These are phyloP conservation scores for Cephus runcator DNA, from an alignment of 2,888 invertebrate genomes.

Conservation along the genomic window DNA sequence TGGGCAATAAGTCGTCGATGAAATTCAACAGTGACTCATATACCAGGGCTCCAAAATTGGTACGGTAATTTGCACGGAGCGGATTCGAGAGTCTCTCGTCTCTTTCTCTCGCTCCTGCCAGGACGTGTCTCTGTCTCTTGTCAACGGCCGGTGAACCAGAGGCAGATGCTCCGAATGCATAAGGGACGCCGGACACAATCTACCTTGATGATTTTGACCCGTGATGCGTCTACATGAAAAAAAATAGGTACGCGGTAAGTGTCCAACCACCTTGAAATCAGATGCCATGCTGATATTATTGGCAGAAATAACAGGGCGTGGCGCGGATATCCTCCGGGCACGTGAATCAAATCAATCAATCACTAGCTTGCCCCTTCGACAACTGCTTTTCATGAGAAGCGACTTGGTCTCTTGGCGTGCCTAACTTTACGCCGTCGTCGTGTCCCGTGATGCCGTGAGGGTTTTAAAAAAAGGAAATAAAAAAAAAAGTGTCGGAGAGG, in stretches of 20 bases:
- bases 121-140: not conserved
- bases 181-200: not conserved
- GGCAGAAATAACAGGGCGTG: not conserved
- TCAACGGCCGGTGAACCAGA: not conserved
- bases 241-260: not conserved
- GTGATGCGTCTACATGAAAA: not conserved
- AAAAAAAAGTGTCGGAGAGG: not conserved
- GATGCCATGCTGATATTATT: not conserved
- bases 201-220: not conserved
- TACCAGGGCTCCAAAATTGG: not conserved
- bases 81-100: not conserved
- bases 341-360: not conserved
- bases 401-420: not conserved
- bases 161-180: not conserved
- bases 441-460: not conserved
- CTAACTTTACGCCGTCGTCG: not conserved
- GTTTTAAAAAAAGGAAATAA: not conserved
- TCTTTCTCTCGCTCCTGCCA: not conserved
- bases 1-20: not conserved
- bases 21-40: not conserved
- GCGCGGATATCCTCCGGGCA: not conserved
- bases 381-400: not conserved
- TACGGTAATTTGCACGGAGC: not conserved
- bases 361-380: not conserved
- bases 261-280: not conserved